Percentiles rank a stretch among this genome's conserved stretches.
Evolutionary conservation across 2,113 vertebrate genomes (phyloP).

Genomic region (Myanophis thanlyinensis): DNA sequence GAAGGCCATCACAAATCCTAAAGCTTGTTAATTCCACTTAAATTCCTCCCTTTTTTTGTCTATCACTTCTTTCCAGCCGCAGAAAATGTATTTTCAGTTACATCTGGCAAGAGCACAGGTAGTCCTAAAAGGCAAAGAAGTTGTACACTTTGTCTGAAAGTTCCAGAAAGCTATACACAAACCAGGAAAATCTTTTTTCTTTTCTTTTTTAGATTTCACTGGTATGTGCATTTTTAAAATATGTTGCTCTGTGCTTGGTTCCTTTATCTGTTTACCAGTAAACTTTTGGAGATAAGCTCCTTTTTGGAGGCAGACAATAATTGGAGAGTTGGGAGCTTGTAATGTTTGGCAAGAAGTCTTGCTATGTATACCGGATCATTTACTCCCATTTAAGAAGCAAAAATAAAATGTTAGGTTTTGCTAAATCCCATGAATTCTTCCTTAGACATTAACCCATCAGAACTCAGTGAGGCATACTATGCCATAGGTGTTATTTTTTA

Average conservation of each 20-base stretch:
- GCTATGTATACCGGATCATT: neutral
- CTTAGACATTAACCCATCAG: neutral
- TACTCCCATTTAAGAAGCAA: neutral
- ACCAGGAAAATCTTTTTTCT: neutral
- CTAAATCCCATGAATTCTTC: neutral
- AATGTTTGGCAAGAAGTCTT: neutral
- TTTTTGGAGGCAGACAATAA: neutral
- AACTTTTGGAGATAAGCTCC: neutral
- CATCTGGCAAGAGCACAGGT: neutral
- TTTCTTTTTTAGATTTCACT: neutral
- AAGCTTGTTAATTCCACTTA: conserved; percentile 24
- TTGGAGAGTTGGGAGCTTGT: neutral
- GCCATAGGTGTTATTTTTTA: neutral
- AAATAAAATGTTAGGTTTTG: neutral
- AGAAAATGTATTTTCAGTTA: conserved; percentile 22
- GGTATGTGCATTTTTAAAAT: neutral
- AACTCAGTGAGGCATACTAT: neutral
- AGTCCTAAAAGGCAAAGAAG: neutral
- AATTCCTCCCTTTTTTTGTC: neutral
- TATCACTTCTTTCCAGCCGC: conserved; percentile 13
- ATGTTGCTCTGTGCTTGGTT: neutral
- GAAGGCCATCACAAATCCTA: neutral
- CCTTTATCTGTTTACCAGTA: neutral
- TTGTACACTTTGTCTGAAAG: neutral
- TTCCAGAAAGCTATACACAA: neutral